A percentile compares a stretch with the other conserved stretches of the same genome.
Conservation (phyloP, 2,888 invertebrate genomes). For the Epistrophella euchroma region DNA sequence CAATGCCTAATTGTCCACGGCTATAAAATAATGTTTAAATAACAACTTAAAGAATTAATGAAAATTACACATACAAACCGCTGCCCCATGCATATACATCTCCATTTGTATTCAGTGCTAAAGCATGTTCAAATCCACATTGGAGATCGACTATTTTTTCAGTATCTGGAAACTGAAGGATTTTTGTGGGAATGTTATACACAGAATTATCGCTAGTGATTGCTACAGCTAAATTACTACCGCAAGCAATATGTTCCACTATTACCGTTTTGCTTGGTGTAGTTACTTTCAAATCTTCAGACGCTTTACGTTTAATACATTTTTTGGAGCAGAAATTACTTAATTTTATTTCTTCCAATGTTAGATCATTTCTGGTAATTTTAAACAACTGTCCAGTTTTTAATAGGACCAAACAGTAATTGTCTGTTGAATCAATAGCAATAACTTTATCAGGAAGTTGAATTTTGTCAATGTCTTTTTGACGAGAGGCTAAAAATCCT, state of each 20-base stretch:
- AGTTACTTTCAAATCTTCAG: constrained; percentile 76
- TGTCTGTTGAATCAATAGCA: constrained; percentile 79
- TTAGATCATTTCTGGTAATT: constrained; percentile 72
- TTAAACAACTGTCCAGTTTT: constrained; percentile 80
- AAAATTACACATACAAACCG: too few relatives aligned
- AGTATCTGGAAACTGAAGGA: constrained; percentile 85
- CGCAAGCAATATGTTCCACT: constrained; percentile 84
- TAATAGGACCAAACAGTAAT: constrained; percentile 80
- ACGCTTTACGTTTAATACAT: constrained; percentile 79
- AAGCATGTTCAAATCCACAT: constrained; percentile 92
- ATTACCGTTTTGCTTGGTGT: constrained; percentile 66
- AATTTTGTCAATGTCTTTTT: constrained; percentile 74
- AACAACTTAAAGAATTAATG: too few relatives aligned
- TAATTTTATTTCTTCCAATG: constrained; percentile 77
- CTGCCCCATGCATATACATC: constrained; percentile 92
- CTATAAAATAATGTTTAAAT: too few relatives aligned
- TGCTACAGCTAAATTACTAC: constrained; percentile 84
- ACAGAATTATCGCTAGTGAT: constrained; percentile 85
- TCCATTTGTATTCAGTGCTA: constrained; percentile 89
- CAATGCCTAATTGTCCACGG: constrained; percentile 95
- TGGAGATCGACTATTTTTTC: constrained; percentile 87
- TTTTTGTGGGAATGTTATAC: constrained; percentile 87
- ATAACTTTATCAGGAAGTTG: constrained; percentile 77
- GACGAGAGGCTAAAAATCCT: constrained; percentile 78
- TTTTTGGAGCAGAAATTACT: not conserved